Base-by-base conservation (phyloP, 2,113 vertebrate genomes). In the Chionomys nivalis region DNA sequence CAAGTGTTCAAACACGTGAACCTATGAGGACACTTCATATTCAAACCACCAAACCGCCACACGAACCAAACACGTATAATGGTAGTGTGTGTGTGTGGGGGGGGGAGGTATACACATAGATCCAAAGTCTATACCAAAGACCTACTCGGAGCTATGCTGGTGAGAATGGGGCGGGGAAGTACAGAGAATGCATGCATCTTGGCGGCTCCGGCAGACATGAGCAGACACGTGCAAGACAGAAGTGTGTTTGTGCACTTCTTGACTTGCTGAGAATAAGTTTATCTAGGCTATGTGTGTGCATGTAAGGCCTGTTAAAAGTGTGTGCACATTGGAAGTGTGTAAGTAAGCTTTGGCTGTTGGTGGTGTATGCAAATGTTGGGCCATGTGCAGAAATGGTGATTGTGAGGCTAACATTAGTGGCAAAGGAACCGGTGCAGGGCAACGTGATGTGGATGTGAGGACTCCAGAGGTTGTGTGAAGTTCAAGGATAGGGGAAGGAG, bases 401-500 rank as follows among this genome's bases (percentile, higher is more conserved):
- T 44, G 52, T 39, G 73, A 89, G 44, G 44, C 17, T 52, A 82
- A 39, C 10, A 2, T 28, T 65, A 72, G 21, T 7, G 19, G 42
- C 17, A 1, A 49, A 42, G 33, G 13, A 33, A 26, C 16, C 9
- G 12, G 4, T 14, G 0, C 3, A 1, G 14, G 47, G 28, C 13
- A 39, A 17, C 1, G 21, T 0, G 65, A 33, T 44, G 11, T 1
- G 6, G 10, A 4, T 87, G 23, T 36, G 26, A 31, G 21, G 31
- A 33, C 7, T 23, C 9, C 11, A 36, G 4, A 52, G 47, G 36
- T 26, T 24, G 4, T 49, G 63, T 10, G 19, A 44, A 4, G 55
- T 7, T 39, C n/a, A 16, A 21, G 70, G 47, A 9, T 39, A 73
- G n/a, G 36, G n/a, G 17, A 39, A 39, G 70, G 49, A 17, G 28